Percentiles rank a stretch among this genome's conserved stretches.
Evolutionary conservation across 2,113 vertebrate species (phyloP).

Genomic region (Coryphaenoides rupestris): DNA sequence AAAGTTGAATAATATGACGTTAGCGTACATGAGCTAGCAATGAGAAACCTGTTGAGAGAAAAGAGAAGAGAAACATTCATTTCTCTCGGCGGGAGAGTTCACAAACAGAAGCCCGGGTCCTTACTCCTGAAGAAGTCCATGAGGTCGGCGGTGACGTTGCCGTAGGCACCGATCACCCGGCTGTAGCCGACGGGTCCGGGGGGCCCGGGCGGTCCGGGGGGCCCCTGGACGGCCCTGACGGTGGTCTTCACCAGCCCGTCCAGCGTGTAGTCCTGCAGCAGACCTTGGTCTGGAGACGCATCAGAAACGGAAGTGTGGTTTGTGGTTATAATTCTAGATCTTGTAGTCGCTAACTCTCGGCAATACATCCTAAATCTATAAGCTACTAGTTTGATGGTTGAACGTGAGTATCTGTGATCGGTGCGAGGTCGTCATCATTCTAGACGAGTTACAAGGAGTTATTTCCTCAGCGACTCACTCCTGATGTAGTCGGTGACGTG

Average conservation of each 20-base stretch:
- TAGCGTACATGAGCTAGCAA: no score
- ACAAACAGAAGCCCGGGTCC: slow-evolving; percentile 12
- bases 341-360: no score
- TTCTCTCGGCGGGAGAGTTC: background rate
- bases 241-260: slow-evolving; percentile 46
- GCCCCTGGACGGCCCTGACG: slow-evolving; percentile 71
- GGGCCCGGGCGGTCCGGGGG: slow-evolving; percentile 65
- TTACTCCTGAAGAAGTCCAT: slow-evolving; percentile 94
- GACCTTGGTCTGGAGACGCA: slow-evolving; percentile 76
- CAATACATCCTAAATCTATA: no score
- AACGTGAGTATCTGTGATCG: no score
- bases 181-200: slow-evolving; percentile 83
- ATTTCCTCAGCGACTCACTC: slow-evolving; percentile 74
- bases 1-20: no score
- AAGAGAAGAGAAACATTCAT: slow-evolving; percentile 1
- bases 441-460: no score
- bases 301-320: no score
- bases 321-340: no score
- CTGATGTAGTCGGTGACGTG: slow-evolving; percentile 88
- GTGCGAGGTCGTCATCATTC: no score
- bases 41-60: slow-evolving; percentile 10
- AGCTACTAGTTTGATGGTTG: no score
- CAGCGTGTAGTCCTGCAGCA: slow-evolving; percentile 81
- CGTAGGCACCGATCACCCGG: slow-evolving; percentile 84
- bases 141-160: slow-evolving; percentile 89